A percentile compares a stretch with the other conserved stretches of the same genome.
Evolutionary conservation across 2,113 vertebrate genomes (phyloP).

Genomic region (Manacus vitellinus): DNA sequence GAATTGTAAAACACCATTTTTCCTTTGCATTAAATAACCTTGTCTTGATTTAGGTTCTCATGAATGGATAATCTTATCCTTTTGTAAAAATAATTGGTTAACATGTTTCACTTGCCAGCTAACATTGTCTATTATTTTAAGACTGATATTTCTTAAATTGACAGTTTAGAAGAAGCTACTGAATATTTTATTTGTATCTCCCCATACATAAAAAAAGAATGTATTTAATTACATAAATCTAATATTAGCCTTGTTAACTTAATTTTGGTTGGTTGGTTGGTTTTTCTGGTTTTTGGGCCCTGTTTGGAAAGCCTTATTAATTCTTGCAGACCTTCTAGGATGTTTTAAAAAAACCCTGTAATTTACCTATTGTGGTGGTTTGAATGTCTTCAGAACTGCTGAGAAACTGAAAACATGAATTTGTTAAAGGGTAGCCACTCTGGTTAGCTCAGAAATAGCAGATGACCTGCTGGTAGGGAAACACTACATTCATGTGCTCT

Average conservation of each 20-base stretch:
- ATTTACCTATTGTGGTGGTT: neutral
- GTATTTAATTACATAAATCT: neutral
- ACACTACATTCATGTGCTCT: rapidly evolving
- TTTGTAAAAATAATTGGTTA: neutral
- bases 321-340: neutral
- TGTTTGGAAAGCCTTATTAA: neutral
- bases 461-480: neutral
- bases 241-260: neutral
- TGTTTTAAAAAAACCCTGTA: neutral
- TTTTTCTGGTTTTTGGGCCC: neutral
- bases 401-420: neutral
- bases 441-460: neutral
- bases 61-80: neutral
- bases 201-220: neutral
- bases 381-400: neutral
- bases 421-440: neutral
- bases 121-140: neutral
- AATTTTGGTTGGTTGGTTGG: neutral
- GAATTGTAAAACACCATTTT: neutral
- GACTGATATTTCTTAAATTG: neutral
- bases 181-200: neutral
- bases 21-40: neutral
- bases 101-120: neutral
- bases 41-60: neutral
- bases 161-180: neutral